Evolutionary conservation across 1,140 invertebrate genomes (phyloP), one percentile per base, ranked within the genome.

Genomic region (Bradysia coprophila): DNA sequence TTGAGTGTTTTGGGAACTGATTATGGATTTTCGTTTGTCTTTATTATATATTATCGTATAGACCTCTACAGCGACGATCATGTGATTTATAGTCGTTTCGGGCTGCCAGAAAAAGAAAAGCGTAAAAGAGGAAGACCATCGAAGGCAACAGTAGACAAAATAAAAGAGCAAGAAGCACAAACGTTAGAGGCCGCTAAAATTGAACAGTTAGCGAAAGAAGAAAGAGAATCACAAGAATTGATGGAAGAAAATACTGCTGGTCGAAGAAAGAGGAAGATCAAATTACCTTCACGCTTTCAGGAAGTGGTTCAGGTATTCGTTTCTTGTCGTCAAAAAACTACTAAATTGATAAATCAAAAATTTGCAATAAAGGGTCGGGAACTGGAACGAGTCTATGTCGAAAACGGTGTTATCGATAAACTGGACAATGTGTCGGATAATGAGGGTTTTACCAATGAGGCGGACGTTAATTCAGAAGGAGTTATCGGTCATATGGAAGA

Each of bases 361-460:
- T 39, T 3, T 20, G 21, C 13, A 18, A 13, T 6, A 37, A 44
- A 78, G 66, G 78, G 78, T 1, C 77, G 77, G 60, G 78, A 82
- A 62, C 57, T 82, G 34, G 76, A 80, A 51, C 65, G 71, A 50
- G 76, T 82, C 48, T 75, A 81, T 43, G 69, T 70, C 49, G 74
- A 81, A 51, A 75, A 78, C 59, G 78, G 77, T 21, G 71, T 80
- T 3, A 74, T 72, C 41, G 76, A 77, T 48, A 74, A 69, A 22
- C 68, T 71, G 42, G 72, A 68, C 24, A 15, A 11, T 18, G 36
- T 45, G 28, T 49, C 51, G 11, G 52, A 66, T 11, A 57, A 53
- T 38, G 64, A 65, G 21, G 54, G 56, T 21, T 54, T 62, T 2
- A 42, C 20, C 1, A 45, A 51, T 3, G 50, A 40, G 24, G 2